Evolutionary conservation across 1,140 invertebrate species (phyloP), one percentile per base, ranked within the genome.

Genomic region (Bombus confusus): DNA sequence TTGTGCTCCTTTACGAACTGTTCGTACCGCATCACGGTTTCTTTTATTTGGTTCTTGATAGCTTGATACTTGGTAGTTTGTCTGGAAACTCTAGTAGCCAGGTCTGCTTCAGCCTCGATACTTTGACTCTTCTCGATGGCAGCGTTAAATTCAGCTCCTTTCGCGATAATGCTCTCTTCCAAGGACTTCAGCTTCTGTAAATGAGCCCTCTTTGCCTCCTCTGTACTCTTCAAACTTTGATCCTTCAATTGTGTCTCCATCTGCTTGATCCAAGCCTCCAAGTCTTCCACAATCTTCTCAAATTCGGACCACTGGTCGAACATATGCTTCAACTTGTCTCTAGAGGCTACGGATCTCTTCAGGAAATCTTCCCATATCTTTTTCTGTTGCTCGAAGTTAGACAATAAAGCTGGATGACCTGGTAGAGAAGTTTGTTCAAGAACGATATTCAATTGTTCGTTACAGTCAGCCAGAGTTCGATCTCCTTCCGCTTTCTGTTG

Each of bases 231-330:
- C 10, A 99, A 95, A 88, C 98, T 98, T 94, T 98, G 98, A 94
- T 99, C 98, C 94, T 98, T 98, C 0, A 99, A 96, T 93, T 98
- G 96, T 72, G 96, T 95, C 95, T 99, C 98, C 92, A 97, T 97
- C 66, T 97, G 96, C 91, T 98, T 98, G 28, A 98, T 95, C 98
- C 98, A 99, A 71, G 96, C 95, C 89, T 97, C 97, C 3, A 99
- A 95, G 86, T 95, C 95, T 81, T 98, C 97, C 62, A 98, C 96
- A 8, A 97, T 96, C 39, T 96, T 96, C 92, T 98, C 97, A 86
- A 98, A 98, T 92, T 98, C 97, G 66, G 97, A 97, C 96, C 97
- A 97, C 91, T 97, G 96, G 83, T 96, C 96, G 90, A 97, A 97
- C 59, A 97, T 96, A 86, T 96, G 96, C 92, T 96, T 96, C 10